phyloP scores from a whole-genome alignment of 2,113 vertebrate genomes.

The Protobothrops mucrosquamatus region DNA sequence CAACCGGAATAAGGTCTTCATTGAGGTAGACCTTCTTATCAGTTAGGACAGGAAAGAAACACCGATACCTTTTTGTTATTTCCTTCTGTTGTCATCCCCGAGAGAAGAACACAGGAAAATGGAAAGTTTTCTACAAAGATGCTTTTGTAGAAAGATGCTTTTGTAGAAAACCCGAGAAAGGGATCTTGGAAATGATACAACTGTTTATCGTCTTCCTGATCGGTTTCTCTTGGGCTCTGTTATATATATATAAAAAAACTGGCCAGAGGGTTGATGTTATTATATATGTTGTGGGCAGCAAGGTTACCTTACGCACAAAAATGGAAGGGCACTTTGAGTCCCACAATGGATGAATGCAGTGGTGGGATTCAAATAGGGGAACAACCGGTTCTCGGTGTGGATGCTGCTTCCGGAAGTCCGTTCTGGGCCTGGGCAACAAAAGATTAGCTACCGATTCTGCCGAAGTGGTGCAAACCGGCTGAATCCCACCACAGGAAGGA shows the following conservation, averaged over 20 bases:
- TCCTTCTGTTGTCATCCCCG: accelerated
- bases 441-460: too few species aligned
- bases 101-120: accelerated
- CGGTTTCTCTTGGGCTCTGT: not conserved
- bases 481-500: too few species aligned
- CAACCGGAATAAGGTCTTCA: not conserved
- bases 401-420: too few species aligned
- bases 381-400: too few species aligned
- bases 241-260: not conserved
- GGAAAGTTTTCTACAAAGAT: not conserved
- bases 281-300: too few species aligned
- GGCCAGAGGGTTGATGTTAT: too few species aligned
- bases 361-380: too few species aligned
- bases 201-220: not conserved
- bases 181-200: not conserved
- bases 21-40: accelerated
- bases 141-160: not conserved
- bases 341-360: too few species aligned
- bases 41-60: not conserved
- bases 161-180: not conserved
- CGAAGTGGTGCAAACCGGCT: too few species aligned
- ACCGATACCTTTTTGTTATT: not conserved
- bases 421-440: too few species aligned
- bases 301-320: too few species aligned
- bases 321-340: too few species aligned